phyloP scores from a whole-genome alignment of 2,888 invertebrate species.

The Biston stratarius region DNA sequence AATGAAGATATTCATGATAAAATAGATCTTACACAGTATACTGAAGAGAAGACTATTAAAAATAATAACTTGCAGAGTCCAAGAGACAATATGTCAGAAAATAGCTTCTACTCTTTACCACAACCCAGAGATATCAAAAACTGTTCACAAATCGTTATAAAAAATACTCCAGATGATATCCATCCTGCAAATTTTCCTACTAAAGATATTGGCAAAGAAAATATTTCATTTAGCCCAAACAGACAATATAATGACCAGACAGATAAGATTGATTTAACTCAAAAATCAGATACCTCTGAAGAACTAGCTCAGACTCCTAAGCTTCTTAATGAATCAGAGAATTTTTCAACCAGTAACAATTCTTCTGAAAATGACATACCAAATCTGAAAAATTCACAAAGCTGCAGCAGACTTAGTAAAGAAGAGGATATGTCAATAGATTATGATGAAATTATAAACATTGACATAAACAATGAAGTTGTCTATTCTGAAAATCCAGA shows the following conservation, averaged over 20 bases:
- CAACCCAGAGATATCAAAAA: neutral
- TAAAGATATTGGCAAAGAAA: neutral
- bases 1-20: neutral
- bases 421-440: slow-evolving; percentile 69
- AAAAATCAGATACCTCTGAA: slow-evolving; percentile 55
- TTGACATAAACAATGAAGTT: slow-evolving; percentile 23
- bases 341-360: neutral
- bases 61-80: neutral
- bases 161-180: neutral
- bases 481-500: slow-evolving; percentile 15
- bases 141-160: neutral
- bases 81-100: neutral
- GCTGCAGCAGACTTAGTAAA: slow-evolving; percentile 58
- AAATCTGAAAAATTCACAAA: slow-evolving; percentile 27
- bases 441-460: slow-evolving; percentile 69
- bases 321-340: neutral
- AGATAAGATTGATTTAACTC: slow-evolving; percentile 66
- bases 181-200: neutral
- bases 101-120: neutral
- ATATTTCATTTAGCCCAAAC: neutral
- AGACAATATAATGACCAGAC: neutral
- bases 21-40: slow-evolving; percentile 10
- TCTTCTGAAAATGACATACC: slow-evolving; percentile 2
- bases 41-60: slow-evolving; percentile 1
- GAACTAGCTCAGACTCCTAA: slow-evolving; percentile 25